Percentiles rank a stretch among this genome's conserved stretches.
Evolutionary conservation across 2,113 vertebrate species (phyloP).

Genomic region (Myotis yumanensis): DNA sequence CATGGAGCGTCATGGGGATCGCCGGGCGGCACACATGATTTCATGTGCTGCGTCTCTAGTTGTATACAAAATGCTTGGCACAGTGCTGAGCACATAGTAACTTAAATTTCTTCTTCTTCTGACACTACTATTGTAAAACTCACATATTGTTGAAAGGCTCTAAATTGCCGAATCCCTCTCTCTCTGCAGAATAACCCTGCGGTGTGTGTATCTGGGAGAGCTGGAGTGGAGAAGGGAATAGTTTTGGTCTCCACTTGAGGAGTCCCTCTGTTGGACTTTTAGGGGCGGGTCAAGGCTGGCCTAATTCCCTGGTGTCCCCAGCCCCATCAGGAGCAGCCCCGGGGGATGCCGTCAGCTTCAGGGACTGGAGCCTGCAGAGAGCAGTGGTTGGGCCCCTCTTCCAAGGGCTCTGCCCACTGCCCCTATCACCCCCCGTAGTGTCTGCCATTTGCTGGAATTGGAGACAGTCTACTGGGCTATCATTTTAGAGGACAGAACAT

Average conservation of each 20-base stretch:
- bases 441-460: not conserved
- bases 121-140: not conserved
- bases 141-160: not conserved
- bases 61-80: not conserved
- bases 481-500: conserved; percentile 13
- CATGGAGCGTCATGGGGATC: too few species aligned
- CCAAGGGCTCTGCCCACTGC: not conserved
- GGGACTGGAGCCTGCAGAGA: rapidly evolving
- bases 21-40: too few species aligned
- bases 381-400: not conserved
- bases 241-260: not conserved
- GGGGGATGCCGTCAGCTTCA: not conserved
- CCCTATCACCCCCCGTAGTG: not conserved
- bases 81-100: not conserved
- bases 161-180: not conserved
- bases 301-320: not conserved
- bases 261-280: not conserved
- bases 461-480: not conserved
- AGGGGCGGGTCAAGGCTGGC: not conserved
- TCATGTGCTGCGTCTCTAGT: not conserved
- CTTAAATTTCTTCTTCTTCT: not conserved
- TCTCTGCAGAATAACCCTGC: not conserved
- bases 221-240: not conserved
- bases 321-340: rapidly evolving
- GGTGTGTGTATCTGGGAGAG: not conserved